Evolutionary conservation across 2,888 invertebrate genomes (phyloP), one percentile per base, ranked within the genome.

Genomic region (Drosophila mimetica): DNA sequence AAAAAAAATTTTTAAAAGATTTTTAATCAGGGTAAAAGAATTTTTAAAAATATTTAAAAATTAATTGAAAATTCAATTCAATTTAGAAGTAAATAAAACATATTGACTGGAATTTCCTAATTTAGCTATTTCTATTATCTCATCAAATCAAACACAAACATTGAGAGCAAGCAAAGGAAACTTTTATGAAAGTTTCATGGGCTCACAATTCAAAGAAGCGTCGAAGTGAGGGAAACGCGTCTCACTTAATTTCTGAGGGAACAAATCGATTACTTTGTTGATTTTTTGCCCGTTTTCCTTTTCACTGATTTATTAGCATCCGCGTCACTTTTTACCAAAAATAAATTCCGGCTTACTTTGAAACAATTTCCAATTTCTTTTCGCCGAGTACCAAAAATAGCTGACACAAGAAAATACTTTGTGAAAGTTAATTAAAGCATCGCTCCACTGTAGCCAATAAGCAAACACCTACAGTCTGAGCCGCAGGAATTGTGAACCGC

Each of bases 381-480:
- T 6, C 13, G 14, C 30, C 9, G 22, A 14, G 30, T 7, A 9
- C 30, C 44, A 20, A 44, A 69, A 69, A 69, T 70, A 70, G 59
- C 51, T 58, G 51, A 36, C 18, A 11, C 28, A 34, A 54, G 34
- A 42, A 55, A 63, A 53, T 28, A 53, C 53, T 63, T 71, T 53
- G 36, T 44, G 22, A 51, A 67, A 85, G 63, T 77, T 79, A 79
- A 82, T 85, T 79, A 82, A 71, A 50, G 46, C 61, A 63, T 55
- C 64, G 50, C 60, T 64, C 22, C 57, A 66, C 64, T 60, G 79
- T 76, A 47, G 55, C 60, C 71, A 58, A 64, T 64, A 61, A 32
- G 63, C 77, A 74, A 61, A 67, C 72, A 79, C 75, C 69, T 75
- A 55, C 51, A 22, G 51, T 34, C 61, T 71, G 37, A 53, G 41